Evolutionary conservation across 2,113 vertebrate species (phyloP), one percentile per base, ranked within the genome.

Genomic region (Microcebus murinus): DNA sequence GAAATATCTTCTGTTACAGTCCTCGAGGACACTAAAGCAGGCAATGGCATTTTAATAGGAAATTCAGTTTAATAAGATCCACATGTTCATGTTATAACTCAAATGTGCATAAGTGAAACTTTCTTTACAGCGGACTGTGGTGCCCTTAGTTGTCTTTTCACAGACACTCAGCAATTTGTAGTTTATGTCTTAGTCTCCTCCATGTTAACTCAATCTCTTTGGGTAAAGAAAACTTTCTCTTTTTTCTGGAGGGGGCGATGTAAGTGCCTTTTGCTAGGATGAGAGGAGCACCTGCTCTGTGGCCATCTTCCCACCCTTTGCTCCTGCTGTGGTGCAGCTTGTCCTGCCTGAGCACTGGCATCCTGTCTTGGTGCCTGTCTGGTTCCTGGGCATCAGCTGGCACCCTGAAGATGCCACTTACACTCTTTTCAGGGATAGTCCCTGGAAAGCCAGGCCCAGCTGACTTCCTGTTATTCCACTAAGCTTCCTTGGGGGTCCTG

Each of bases 401-500:
- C 17, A 21, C n/a, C 15, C 50, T 36, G 70, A 25, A 59, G 73
- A 48, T 48, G 81, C 71, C 81, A 50, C 18, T 71, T 91, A 80
- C 12, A 34, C 21, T 95, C 80, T 90, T 91, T 81, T 76, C 17
- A 97, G 65, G 65, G 84, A 94, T 83, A 87, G 80, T 97, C 59
- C 80, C 52, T 83, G 42, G 81, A 96, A 96, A 96, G 36, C 34
- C 61, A 87, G 50, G 25, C 31, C n/a, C 84, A 95, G 71, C 34
- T 81, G 87, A 82, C 25, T 92, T 93, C 48, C 50, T 94, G 45
- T 87, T 95, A 89, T 76, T 96, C 63, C 21, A n/a, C 45, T 70
- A 87, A 84, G 12, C 63, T 52, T 97, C 52, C 89, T 96, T 82
- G 77, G 74, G 73, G 15, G 45, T 91, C 34, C 25, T 93, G 67